Base-by-base conservation (phyloP, 2,113 vertebrate species). In the Arothron firmamentum region DNA sequence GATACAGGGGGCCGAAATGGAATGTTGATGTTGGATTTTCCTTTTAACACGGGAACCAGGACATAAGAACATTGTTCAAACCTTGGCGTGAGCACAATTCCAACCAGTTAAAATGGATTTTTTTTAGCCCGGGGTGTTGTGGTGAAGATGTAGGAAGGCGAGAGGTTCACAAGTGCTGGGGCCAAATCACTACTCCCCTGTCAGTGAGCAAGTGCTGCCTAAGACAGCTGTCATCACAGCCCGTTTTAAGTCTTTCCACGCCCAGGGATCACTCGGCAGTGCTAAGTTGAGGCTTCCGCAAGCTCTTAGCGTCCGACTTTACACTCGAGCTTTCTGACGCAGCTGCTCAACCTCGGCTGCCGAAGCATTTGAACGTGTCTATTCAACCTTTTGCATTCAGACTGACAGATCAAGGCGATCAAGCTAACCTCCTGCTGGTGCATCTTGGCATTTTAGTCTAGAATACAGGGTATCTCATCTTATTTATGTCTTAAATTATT, bases 221-320 rank as follows among this genome's bases (percentile, higher is more conserved):
- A 60, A 67, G 81, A 82, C 81, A 78, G 81, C 81, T 82, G 81
- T 74, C 75, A 75, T 82, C 79, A 79, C 81, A 85, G 81, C 78
- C 80, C 47, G 82, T 66, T 70, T 69, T 8, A 34, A 78, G 52
- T 70, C 74, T 75, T 64, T 84, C 80, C 86, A 83, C 83, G 83
- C 75, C 75, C 46, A 11, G 72, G 74, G 74, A 83, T 77, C 80
- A 74, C 69, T 75, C 68, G 16, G 73, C 59, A 57, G 52, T 62
- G 73, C 75, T 78, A 75, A 78, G 81, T 82, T 79, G 77, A 85
- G 77, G 77, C 80, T 80, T 75, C 77, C 59, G 46, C 67, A 79
- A 77, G 77, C 69, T 71, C 65, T 65, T 58, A 0, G 43, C 58
- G 17, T 81, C 71, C 78, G 80, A 77, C 70, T 77, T 83, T 80